These are phyloP conservation scores for Acrocera orbiculus DNA, from an alignment of 2,888 invertebrate species.

Conservation along the genomic window DNA sequence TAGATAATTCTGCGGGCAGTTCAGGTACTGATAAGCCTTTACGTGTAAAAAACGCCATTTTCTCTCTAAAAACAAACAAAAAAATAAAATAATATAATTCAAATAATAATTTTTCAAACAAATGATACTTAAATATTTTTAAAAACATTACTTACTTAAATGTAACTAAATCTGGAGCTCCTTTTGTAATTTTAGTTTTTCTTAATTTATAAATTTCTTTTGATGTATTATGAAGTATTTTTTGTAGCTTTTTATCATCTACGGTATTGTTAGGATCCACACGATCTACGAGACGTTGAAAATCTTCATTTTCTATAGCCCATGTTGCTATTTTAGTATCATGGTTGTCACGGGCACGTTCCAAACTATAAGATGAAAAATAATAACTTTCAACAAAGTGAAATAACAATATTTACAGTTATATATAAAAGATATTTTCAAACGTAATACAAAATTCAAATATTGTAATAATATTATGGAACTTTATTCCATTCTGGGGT, in stretches of 20 bases:
- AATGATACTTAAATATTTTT: constrained; percentile 1
- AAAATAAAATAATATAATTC: too few species aligned
- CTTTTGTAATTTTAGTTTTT: constrained; percentile 69
- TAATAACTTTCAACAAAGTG: neutral
- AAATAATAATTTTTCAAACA: constrained; percentile 1
- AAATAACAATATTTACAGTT: neutral
- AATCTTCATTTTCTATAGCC: constrained; percentile 73
- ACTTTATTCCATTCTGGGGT: too few species aligned
- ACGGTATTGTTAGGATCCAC: constrained; percentile 28
- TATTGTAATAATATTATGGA: too few species aligned
- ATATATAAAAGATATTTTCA: too few species aligned
- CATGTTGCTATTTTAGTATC: constrained; percentile 69
- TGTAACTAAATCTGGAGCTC: constrained; percentile 78
- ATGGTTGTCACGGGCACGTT: constrained; percentile 67
- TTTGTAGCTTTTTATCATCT: constrained; percentile 45
- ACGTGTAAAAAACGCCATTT: constrained; percentile 90
- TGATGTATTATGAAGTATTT: constrained; percentile 71
- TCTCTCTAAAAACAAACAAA: too few species aligned
- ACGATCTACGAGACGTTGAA: constrained; percentile 47
- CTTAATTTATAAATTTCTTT: constrained; percentile 81
- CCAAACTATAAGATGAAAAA: constrained; percentile 37
- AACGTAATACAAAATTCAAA: too few species aligned
- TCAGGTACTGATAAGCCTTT: constrained; percentile 59
- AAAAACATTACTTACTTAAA: constrained; percentile 84
- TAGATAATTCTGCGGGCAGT: constrained; percentile 42